Conservation (phyloP, 2,113 vertebrate genomes). For the Microcebus tavaratra region DNA sequence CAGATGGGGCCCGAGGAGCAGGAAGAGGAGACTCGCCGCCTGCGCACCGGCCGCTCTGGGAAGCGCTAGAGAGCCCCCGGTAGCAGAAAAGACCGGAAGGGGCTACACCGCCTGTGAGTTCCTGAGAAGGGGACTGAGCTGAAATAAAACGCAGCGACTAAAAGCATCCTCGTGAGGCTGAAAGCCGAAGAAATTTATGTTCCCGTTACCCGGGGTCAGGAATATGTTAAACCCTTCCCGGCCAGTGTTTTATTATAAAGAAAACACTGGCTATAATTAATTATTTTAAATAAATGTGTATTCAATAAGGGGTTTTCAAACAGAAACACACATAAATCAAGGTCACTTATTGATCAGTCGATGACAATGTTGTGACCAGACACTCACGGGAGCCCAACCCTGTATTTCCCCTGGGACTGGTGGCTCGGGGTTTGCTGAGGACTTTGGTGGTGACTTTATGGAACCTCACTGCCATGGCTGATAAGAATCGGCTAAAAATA, state of each 20-base stretch:
- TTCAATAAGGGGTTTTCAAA: not conserved
- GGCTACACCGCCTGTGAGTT: too few species aligned
- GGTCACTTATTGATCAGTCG: accelerated
- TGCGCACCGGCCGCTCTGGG: accelerated
- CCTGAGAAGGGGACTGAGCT: too few species aligned
- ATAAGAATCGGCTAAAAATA: not conserved
- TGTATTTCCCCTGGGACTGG: accelerated
- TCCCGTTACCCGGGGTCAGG: not conserved
- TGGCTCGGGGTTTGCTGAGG: accelerated
- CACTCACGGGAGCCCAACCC: not conserved
- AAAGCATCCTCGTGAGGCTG: not conserved
- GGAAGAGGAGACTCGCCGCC: not conserved
- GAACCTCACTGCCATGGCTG: too few species aligned
- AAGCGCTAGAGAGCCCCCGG: accelerated
- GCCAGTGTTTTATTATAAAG: not conserved
- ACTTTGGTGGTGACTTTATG: not conserved
- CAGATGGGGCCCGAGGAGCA: not conserved
- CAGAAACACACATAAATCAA: not conserved
- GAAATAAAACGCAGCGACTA: not conserved
- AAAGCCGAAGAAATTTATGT: not conserved
- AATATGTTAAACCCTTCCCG: not conserved
- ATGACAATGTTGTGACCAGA: too few species aligned
- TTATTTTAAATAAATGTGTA: not conserved
- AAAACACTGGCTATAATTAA: not conserved
- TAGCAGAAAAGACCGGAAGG: accelerated